Evolutionary conservation across 2,797 vertebrate species (phyloP), one percentile per base, ranked within the genome.

Genomic region (Oceanodroma leucorhoa): DNA sequence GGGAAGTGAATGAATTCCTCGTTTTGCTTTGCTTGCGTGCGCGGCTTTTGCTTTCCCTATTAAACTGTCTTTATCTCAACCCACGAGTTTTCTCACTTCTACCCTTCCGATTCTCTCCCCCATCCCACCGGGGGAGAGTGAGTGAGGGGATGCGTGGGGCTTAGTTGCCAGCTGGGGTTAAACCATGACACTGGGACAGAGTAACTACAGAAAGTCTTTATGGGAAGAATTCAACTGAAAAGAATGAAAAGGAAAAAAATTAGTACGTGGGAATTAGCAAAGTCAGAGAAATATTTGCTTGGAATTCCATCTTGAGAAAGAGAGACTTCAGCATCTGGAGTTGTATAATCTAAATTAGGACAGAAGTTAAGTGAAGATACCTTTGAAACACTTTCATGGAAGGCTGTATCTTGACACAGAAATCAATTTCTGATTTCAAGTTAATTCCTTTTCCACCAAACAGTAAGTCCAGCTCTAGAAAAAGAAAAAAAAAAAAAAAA

Each of bases 241-340:
- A 78, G 5, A 36, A 79, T 43, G 23, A 62, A 58, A 93, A 50
- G 22, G 13, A 73, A 62, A 71, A 54, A 50, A 53, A 32, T 1
- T 11, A 32, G 5, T 14, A 46, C 34, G 10, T 46, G 27, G 13
- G 27, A 89, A 73, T 95, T 90, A 65, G 46, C 72, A 75, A 94
- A 94, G 34, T 43, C 46, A 55, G 54, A 92, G 45, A 81, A 91
- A 67, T 82, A 71, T 65, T 93, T 90, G 23, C 21, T 72, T 45
- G 32, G n/a, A 93, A 93, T 64, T 48, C 24, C 72, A 6, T 77
- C 45, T 61, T 62, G 53, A 75, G 78, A 84, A 89, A 88, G 67
- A 89, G 41, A n/a, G 22, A 11, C 43, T 78, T 12, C 2, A 86
- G 45, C 26, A 73, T 84, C 70, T 80, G 76, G 48, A 55, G 41